Percentiles rank a stretch among this genome's conserved stretches.
These are phyloP conservation scores for Drosophila leontia DNA, from an alignment of 1,140 invertebrate species.

Conservation along the genomic window DNA sequence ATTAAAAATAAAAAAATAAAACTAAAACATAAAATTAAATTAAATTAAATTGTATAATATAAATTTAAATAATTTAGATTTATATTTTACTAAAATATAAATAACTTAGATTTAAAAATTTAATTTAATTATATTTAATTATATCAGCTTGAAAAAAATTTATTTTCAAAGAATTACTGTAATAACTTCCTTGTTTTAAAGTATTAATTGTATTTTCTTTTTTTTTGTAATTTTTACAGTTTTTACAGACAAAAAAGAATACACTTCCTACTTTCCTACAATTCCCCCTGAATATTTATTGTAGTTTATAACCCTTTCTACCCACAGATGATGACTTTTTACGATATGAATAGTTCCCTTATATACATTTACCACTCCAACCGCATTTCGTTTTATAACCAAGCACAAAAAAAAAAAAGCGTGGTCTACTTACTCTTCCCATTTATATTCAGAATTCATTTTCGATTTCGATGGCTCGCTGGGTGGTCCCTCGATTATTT, in stretches of 20 bases:
- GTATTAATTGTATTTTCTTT: no score
- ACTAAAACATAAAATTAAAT: no score
- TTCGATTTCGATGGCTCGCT: conserved; percentile 12
- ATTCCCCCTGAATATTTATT: neutral
- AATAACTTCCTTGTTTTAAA: neutral
- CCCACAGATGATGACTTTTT: conserved; percentile 3
- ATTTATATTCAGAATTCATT: conserved; percentile 3
- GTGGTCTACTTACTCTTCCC: conserved; percentile 12
- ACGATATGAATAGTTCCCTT: conserved; percentile 7
- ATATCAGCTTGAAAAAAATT: no score
- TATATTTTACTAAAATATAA: no score
- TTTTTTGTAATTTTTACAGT: neutral
- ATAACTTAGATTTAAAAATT: no score
- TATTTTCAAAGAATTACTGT: no score
- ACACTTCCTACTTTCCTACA: neutral
- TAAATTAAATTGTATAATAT: no score
- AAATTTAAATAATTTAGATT: no score
- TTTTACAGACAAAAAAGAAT: neutral
- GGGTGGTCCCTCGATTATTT: conserved; percentile 12
- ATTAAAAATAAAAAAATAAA: no score
- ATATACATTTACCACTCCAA: conserved; percentile 8
- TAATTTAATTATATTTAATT: no score
- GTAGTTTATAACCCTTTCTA: neutral
- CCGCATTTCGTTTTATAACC: conserved; percentile 5
- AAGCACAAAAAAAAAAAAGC: neutral